Base-by-base conservation (phyloP, 2,113 vertebrate genomes). In the Anguilla rostrata region DNA sequence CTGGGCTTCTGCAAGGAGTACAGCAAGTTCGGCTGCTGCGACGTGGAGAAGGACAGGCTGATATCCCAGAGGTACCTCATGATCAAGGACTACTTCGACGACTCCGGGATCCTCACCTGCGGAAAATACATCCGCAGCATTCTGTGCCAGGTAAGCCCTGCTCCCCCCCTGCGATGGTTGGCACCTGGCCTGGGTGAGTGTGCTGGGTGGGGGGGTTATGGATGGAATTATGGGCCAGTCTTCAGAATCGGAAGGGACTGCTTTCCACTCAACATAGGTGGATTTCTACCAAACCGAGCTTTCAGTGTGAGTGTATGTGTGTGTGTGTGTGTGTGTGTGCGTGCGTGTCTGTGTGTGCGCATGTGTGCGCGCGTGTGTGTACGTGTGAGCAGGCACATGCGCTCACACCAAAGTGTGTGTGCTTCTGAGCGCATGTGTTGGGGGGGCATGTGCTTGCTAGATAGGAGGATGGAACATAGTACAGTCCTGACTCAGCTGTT, bases 21-120 rank as follows among this genome's bases (percentile, higher is more conserved):
- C 57, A 82, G 92, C 43, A 94, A 95, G 82, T 96, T 97, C 85
- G 96, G 96, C 75, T 97, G 96, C 92, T 97, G 96, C 78, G 94
- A 94, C 81, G 41, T 89, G 78, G 91, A 92, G 39, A 91, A 91
- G 85, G 96, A 96, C 83, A 84, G 88, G 18, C 88, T 85, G 75
- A 92, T 97, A 57, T 93, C 92, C 0, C 39, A 39, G 39, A 91
- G 75, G 85, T 97, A 95, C 88, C 91, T 94, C 81, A 82, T 84
- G 49, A 93, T 97, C 86, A 95, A 96, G 92, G 92, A 92, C 8
- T 93, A 94, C 88, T 95, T 97, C 87, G 96, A 96, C 89, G 91
- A 92, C 18, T 92, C 92, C 1, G 96, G 95, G n/a, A 93, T 86
- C 26, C n/a, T 86, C 49, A 88, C 89, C 63, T 97, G 96, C 43